Percentiles rank a stretch among this genome's conserved stretches.
Conservation (phyloP, 2,113 vertebrate genomes). For the Isichthys henryi region DNA sequence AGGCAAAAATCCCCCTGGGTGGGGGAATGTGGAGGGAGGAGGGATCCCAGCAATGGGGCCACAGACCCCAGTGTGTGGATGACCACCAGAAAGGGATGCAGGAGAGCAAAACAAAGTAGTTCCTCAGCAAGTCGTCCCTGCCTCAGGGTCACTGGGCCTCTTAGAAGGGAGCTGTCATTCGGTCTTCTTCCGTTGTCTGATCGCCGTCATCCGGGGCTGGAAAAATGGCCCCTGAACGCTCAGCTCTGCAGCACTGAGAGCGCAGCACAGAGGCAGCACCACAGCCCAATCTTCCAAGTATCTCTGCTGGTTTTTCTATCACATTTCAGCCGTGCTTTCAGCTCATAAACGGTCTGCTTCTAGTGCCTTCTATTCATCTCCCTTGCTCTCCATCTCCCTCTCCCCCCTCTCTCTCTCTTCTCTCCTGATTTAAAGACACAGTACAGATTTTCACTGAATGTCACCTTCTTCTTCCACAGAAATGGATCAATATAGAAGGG, state of each 20-base stretch:
- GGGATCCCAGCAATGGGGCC: not conserved
- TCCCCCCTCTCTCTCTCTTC: constrained; percentile 3
- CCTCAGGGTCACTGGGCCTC: not conserved
- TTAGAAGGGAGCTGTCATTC: not conserved
- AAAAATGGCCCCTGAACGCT: not conserved
- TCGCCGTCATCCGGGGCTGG: not conserved
- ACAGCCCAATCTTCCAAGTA: constrained; percentile 9
- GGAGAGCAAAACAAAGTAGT: not conserved
- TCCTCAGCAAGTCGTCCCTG: not conserved
- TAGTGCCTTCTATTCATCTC: constrained; percentile 26
- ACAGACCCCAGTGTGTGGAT: not conserved
- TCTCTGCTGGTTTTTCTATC: constrained; percentile 20
- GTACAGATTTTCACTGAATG: constrained; percentile 8
- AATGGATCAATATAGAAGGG: not conserved
- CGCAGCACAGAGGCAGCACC: not conserved
- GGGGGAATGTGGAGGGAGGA: not conserved
- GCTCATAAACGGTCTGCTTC: constrained; percentile 22
- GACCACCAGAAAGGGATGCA: not conserved
- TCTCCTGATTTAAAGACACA: constrained; percentile 24
- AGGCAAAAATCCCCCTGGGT: constrained; percentile 5
- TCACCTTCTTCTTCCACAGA: constrained; percentile 22
- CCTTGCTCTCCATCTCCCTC: constrained; percentile 12
- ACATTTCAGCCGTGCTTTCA: constrained; percentile 19
- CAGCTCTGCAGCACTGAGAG: not conserved
- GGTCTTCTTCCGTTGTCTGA: not conserved